Evolutionary conservation across 2,888 invertebrate genomes (phyloP), one percentile per base, ranked within the genome.

Genomic region (Callyntrura sp.): DNA sequence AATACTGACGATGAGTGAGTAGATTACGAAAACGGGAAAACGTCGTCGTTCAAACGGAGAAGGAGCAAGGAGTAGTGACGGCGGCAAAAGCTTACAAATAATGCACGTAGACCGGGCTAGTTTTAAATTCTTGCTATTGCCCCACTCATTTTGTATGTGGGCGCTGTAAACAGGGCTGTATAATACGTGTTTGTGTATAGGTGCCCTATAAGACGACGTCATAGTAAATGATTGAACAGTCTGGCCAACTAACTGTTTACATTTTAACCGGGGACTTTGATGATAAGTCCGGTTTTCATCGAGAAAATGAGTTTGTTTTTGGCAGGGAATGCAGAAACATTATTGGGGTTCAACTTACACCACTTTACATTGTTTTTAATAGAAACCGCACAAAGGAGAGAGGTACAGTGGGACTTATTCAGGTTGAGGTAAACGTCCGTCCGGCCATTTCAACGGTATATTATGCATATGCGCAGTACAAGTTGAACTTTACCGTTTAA

Each of bases 291-390:
- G 28, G 68, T 68, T 25, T 60, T 65, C 28, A 14, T 28, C 28
- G 62, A 28, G 68, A n/a, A 68, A 68, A 68, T 73, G 45, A 73
- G 43, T 14, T 20, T 45, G 45, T 51, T 12, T 45, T 73, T 73
- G 43, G 45, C 45, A 1, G 20, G 14, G 0, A 65, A 28, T 12
- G 28, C 5, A 17, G 3, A 70, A 1, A 3, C 9, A 43, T 20
- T 48, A 73, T 23, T 35, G 35, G 6, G 35, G 6, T 6, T 4
- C 35, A 6, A 35, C 35, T 6, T 35, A 35, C 35, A 35, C 6
- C 35, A 35, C 35, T 35, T 35, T 35, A 35, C 35, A 35, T 35
- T 35, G 3, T 35, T 35, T 2, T 2, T 35, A 35, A 35, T 2
- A 35, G 35, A 35, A 35, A 35, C 35, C 35, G 9, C 51, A 11